phyloP scores from a whole-genome alignment of 2,888 invertebrate genomes.

The Nephrocerus scutellatus region DNA sequence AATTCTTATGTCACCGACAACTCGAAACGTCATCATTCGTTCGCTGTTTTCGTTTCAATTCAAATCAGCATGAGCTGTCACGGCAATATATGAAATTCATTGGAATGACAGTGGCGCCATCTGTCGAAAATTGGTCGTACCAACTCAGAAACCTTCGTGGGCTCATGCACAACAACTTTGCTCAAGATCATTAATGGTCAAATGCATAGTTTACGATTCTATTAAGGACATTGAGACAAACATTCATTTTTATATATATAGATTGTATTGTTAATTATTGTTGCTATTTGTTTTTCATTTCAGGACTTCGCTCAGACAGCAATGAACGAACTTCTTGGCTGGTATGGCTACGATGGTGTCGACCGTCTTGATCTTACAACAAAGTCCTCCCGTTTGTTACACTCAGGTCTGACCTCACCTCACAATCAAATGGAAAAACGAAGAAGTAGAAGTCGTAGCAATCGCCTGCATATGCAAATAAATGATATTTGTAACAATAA shows the following conservation, averaged over 20 bases:
- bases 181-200: not conserved
- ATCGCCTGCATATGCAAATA: constrained; percentile 21
- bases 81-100: too few relatives aligned
- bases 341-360: constrained; percentile 79
- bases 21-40: too few relatives aligned
- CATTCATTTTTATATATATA: too few relatives aligned
- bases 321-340: constrained; percentile 85
- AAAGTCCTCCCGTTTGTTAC: constrained; percentile 40
- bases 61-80: too few relatives aligned
- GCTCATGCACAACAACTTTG: too few relatives aligned
- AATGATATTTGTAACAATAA: constrained; percentile 20
- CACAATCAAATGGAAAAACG: constrained; percentile 16
- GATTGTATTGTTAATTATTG: constrained; percentile 3
- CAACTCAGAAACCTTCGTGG: too few relatives aligned
- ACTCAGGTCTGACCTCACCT: constrained; percentile 26
- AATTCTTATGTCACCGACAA: too few relatives aligned
- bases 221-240: too few relatives aligned
- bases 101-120: too few relatives aligned
- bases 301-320: constrained; percentile 89
- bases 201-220: not conserved
- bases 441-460: constrained; percentile 23
- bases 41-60: too few relatives aligned
- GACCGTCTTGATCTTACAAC: constrained; percentile 53
- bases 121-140: too few relatives aligned
- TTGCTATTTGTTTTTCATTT: constrained; percentile 33